phyloP scores from a whole-genome alignment of 92 coral and sea anemone genomes.

The Epizoanthus fatuus region DNA sequence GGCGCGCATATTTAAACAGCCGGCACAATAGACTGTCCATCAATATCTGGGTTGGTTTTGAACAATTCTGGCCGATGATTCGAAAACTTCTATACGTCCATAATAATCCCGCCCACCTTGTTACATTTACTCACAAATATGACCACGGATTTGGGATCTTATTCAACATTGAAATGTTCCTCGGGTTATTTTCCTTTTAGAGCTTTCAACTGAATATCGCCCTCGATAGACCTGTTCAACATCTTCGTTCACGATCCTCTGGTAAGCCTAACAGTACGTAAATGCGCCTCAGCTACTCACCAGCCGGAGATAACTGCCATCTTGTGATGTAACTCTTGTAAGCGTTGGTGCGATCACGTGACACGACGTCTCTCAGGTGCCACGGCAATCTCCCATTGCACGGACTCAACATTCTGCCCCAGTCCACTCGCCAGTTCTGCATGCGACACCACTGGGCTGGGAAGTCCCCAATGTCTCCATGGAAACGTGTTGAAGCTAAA shows the following conservation, averaged over 20 bases:
- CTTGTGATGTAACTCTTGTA: conserved; percentile 24
- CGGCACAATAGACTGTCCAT: too few relatives aligned
- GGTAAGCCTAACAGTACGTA: background rate
- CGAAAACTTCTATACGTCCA: too few relatives aligned
- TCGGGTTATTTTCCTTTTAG: too few relatives aligned
- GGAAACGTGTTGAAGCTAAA: background rate
- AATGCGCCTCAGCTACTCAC: background rate
- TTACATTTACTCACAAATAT: too few relatives aligned
- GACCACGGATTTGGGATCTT: too few relatives aligned
- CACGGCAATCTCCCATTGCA: conserved; percentile 36
- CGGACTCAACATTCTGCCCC: conserved; percentile 39
- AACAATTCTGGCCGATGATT: too few relatives aligned
- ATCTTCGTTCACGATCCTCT: background rate
- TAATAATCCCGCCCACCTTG: too few relatives aligned
- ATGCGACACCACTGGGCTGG: conserved; percentile 33
- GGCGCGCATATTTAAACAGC: too few relatives aligned
- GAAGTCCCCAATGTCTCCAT: background rate
- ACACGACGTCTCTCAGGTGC: conserved; percentile 33
- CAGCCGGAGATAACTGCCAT: conserved; percentile 33
- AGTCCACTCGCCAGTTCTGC: conserved; percentile 43
- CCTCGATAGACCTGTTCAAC: background rate
- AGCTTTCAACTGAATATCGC: too few relatives aligned
- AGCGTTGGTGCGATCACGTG: conserved; percentile 40
- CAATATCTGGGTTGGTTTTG: too few relatives aligned
- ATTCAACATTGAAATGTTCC: too few relatives aligned